Conservation (phyloP, 2,888 invertebrate species). For the Cephus rjabovi region DNA sequence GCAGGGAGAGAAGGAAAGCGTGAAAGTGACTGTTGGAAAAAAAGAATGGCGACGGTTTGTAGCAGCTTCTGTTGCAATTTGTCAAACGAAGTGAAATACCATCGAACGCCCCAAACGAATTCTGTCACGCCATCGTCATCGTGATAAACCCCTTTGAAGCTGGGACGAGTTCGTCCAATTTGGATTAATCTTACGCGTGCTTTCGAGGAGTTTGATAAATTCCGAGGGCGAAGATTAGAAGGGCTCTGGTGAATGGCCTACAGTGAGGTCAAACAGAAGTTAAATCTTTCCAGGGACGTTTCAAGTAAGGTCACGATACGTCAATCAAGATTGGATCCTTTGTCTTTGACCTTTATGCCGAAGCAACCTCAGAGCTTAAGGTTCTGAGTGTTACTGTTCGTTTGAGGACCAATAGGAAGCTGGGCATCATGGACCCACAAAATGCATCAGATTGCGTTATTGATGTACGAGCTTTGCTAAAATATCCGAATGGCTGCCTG, state of each 20-base stretch:
- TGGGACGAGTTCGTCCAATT: constrained; percentile 26
- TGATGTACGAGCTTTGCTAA: background rate
- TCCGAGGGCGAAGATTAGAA: background rate
- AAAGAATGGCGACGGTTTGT: background rate
- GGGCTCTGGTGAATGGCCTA: background rate
- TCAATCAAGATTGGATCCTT: background rate
- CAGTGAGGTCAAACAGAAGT: background rate
- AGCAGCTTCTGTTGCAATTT: background rate
- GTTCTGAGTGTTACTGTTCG: background rate
- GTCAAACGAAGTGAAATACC: background rate
- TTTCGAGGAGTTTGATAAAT: constrained; percentile 4
- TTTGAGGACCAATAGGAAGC: background rate
- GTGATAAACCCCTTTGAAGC: background rate
- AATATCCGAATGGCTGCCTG: background rate
- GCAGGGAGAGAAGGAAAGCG: no score
- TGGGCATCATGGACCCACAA: no score
- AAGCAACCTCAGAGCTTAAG: background rate
- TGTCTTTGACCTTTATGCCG: no score
- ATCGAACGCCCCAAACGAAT: background rate
- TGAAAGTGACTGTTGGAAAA: no score
- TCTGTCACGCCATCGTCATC: background rate
- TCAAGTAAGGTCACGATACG: background rate
- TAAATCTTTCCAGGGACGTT: background rate
- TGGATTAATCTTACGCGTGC: constrained; percentile 26
- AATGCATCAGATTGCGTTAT: no score